Evolutionary conservation across 2,888 invertebrate species (phyloP), one percentile per base, ranked within the genome.

Genomic region (Cosmorhoe ocellata): DNA sequence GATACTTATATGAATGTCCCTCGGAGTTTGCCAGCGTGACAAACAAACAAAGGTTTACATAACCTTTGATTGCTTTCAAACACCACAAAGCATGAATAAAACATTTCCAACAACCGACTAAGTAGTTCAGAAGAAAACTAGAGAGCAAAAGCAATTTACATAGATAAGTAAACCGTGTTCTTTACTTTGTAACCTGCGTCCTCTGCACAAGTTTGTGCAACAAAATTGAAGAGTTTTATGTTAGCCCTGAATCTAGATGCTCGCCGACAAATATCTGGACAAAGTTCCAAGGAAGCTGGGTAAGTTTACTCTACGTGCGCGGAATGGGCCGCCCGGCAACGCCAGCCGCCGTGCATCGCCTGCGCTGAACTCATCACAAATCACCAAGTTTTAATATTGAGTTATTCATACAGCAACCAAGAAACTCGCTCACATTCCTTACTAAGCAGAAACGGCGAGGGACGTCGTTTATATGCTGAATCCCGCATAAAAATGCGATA

Each of bases 301-400:
- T 24, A 67, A 71, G 67, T 71, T 67, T 38, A 43, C 46, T 24
- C 11, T 56, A 67, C 71, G 75, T 74, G 75, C 51, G 37, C 30
- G 26, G 68, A 69, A 68, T 69, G 50, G 33, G 45, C 51, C 18
- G 18, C 4, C 18, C 18, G 18, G 18, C 18, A 18, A 18, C 4
- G 18, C 4, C 18, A 18, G 18, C 18, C 57, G 39, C 51, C 31
- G 26, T 33, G 10, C 18, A 12, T 18, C 34, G 47, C 39, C 39
- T 44, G 37, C 49, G 44, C 33, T 33, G 10, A 27, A 24, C 66
- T 71, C 68, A 69, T 73, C 71, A 68, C 65, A 69, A 74, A 78
- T 73, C 73, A 74, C 64, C 67, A 62, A 62, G 71, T 74, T 75
- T 76, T 71, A 69, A 71, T 76, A 73, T 36, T 36, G 22, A 36